These are phyloP conservation scores for Silurus lanzhouensis DNA, from an alignment of 2,797 vertebrate genomes.

Conservation along the genomic window DNA sequence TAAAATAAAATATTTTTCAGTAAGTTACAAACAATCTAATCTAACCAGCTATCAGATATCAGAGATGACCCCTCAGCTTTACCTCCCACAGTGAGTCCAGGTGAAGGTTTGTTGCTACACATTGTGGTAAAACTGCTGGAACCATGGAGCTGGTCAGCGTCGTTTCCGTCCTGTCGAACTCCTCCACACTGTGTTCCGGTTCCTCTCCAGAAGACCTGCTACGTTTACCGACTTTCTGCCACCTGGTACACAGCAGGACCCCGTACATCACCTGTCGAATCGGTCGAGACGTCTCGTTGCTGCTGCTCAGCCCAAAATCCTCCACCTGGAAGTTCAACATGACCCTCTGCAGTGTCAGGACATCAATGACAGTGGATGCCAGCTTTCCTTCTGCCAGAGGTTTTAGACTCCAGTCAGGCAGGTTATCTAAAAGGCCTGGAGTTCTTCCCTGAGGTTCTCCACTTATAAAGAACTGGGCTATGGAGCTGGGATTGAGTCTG, in stretches of 20 bases:
- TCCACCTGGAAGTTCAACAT: constrained; percentile 73
- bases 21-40: no score
- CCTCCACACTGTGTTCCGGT: constrained; percentile 58
- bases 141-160: constrained; percentile 65
- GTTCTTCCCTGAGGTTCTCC: constrained; percentile 59
- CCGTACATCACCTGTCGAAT: constrained; percentile 77
- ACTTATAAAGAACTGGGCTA: constrained; percentile 72
- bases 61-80: constrained; percentile 12
- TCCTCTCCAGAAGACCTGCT: neutral
- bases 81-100: constrained; percentile 74
- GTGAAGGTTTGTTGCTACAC: constrained; percentile 47
- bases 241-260: constrained; percentile 61
- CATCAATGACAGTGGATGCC: constrained; percentile 70
- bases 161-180: constrained; percentile 71
- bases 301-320: constrained; percentile 67
- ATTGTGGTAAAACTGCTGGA: constrained; percentile 44
- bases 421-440: constrained; percentile 42
- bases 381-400: constrained; percentile 71
- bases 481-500: constrained; percentile 59
- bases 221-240: neutral
- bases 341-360: constrained; percentile 66
- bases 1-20: neutral
- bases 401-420: constrained; percentile 70
- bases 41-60: no score
- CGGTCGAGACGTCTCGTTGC: constrained; percentile 65